These are phyloP conservation scores for Anguilla marmorata DNA, from an alignment of 2,797 vertebrate species.

Conservation along the genomic window DNA sequence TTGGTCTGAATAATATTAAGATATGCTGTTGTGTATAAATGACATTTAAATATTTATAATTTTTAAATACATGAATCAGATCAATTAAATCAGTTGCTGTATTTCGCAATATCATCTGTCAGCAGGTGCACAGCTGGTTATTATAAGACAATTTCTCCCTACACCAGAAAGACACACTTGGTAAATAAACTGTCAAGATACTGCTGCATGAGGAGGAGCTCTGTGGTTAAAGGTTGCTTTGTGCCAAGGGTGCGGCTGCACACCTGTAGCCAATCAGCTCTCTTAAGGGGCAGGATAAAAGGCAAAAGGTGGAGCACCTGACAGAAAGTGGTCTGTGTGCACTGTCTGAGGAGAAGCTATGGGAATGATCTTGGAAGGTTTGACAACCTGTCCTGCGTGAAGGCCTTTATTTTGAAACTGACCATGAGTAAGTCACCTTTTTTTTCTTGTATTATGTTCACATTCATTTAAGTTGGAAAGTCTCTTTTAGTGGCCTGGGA, in stretches of 20 bases:
- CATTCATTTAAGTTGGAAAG: no score
- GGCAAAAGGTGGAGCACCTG: not conserved
- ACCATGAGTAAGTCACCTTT: no score
- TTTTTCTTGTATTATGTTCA: no score
- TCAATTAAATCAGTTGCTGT: not conserved
- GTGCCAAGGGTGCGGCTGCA: not conserved
- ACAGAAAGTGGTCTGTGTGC: not conserved
- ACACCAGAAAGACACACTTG: not conserved
- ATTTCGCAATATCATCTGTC: not conserved
- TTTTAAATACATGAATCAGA: not conserved
- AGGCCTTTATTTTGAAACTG: not conserved
- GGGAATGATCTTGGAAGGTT: not conserved
- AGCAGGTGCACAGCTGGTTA: not conserved
- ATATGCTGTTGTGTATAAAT: no score
- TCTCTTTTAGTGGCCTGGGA: no score
- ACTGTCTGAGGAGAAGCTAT: not conserved
- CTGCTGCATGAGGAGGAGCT: not conserved
- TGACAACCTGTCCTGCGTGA: not conserved
- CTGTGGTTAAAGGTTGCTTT: not conserved
- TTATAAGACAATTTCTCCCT: not conserved
- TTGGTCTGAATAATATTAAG: not conserved
- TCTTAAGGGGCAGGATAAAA: not conserved
- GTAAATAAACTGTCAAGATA: not conserved
- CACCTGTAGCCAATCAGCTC: not conserved
- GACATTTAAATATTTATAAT: not conserved